Base-by-base conservation (phyloP, 2,888 invertebrate genomes). In the Prosapia bicincta region DNA sequence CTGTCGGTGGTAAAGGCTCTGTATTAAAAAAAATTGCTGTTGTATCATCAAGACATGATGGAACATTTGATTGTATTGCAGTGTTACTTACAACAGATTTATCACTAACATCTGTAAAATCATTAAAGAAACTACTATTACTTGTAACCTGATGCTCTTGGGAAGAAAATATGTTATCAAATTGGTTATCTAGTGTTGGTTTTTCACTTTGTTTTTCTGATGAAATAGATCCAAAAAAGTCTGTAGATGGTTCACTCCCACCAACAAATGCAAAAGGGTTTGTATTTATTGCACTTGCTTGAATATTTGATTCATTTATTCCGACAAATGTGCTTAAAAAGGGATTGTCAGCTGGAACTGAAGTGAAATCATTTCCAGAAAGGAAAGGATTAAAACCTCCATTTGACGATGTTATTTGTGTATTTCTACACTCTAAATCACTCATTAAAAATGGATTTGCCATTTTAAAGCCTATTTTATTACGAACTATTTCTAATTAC, bases 401-500 rank as follows among this genome's bases (percentile, higher is more conserved):
- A 66, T 86, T 87, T 32, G 88, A 86, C 2, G 87, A 83, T 13
- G 87, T 84, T 32, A 87, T 86, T 3, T 88, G 85, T 28, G 87
- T 86, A 2, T 85, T 83, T 71, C 89, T 88, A 69, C 90, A 88
- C 81, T 93, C 93, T 70, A 79, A 26, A 78, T 89, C 91, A 83
- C 89, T 89, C 86, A 93, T 92, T 74, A 95, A 85, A 83, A 95
- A 95, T 25, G 95, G 95, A 87, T 94, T 95, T 68, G 92, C 82
- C 92, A 92, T 92, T 79, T 83, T 88, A 78, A 78, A 69, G 28
- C 65, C 76, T 77, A 80, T 73, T 73, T 74, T 72, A 26, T n/a
- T n/a, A n/a, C 80, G 24, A 86, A n/a, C 85, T 5, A 26, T 15
- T 71, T 70, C 77, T 68, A 76, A 66, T 77, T 79, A 15, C 77